Evolutionary conservation across 2,113 vertebrate species (phyloP), one percentile per base, ranked within the genome.

Genomic region (Dromas ardeola): DNA sequence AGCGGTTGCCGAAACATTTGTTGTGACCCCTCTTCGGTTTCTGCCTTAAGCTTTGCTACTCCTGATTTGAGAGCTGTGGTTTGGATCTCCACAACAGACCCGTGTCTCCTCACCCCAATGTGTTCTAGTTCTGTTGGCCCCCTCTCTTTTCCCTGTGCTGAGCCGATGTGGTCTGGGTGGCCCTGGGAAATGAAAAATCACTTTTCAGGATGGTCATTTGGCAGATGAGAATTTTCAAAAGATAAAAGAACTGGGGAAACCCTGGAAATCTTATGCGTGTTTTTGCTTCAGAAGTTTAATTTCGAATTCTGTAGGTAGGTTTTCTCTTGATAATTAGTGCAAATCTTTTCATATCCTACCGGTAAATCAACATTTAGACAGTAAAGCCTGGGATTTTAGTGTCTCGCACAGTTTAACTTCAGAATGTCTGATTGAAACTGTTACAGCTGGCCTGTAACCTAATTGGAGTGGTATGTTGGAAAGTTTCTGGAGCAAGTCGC

Each of bases 361-460:
- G 58, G 52, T 71, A 86, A 59, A 70, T 77, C 86, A 59, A 30
- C 65, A 89, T 84, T 90, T 93, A 38, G 55, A 27, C 76, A 79
- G 88, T 81, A 95, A 94, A 94, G 90, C 92, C 83, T 81, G 91
- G 90, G 88, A 74, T 91, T 95, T 81, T 27, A 61, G 55, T 56
- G 72, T 90, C 88, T 90, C 5, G 2, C 4, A 0, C 53, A 55
- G 79, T 73, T 83, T 84, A 90, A 81, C 88, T 95, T 83, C 3
- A 29, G 66, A 93, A 49, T 76, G 77, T 90, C 88, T 90, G 82
- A 42, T 36, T 79, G 95, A 95, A 96, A 83, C 55, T 74, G 42
- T 81, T 97, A 59, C 63, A 94, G 90, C 94, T 97, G 97, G 96
- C 95, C 90, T 91, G 94, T 59, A 96, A 97, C 88, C 86, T 92